phyloP scores from a whole-genome alignment of 2,113 vertebrate genomes.

The Xyliphius kryptos region DNA sequence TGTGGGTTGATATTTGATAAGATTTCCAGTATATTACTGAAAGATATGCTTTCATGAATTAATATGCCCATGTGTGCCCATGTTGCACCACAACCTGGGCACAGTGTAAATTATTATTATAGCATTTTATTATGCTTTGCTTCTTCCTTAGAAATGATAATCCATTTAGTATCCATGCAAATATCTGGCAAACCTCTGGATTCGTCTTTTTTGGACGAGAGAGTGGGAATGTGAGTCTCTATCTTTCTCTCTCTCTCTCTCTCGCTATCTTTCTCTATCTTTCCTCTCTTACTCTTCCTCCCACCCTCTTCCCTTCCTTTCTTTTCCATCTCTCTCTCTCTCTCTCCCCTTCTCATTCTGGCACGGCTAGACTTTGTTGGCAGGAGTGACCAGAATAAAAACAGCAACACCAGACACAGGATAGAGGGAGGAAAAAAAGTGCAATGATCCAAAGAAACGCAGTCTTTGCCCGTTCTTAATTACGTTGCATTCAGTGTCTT shows the following conservation, averaged over 20 bases:
- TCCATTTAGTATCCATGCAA: constrained; percentile 55
- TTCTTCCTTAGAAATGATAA: constrained; percentile 52
- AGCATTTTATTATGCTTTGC: too few species aligned
- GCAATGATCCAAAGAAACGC: constrained; percentile 68
- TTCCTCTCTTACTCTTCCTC: constrained; percentile 20
- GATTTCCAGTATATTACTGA: constrained; percentile 1
- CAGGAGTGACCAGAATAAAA: constrained; percentile 77
- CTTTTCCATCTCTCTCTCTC: constrained; percentile 40
- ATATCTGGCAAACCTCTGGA: constrained; percentile 57
- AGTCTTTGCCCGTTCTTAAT: constrained; percentile 71
- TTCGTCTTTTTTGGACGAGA: constrained; percentile 57
- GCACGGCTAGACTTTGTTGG: constrained; percentile 64
- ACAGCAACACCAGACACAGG: constrained; percentile 70
- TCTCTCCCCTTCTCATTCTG: constrained; percentile 42
- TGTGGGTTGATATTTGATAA: too few species aligned
- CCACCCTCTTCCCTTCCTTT: constrained; percentile 38
- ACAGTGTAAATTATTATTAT: too few species aligned
- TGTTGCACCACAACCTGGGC: too few species aligned
- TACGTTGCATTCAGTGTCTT: constrained; percentile 69
- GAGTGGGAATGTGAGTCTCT: constrained; percentile 32
- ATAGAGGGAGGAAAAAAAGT: constrained; percentile 58
- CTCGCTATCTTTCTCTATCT: too few species aligned
- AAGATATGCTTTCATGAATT: too few species aligned
- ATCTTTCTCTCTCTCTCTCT: constrained; percentile 18
- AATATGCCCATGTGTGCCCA: too few species aligned